phyloP scores from a whole-genome alignment of 2,797 vertebrate species.

The Phrynocephalus guinanensis region DNA sequence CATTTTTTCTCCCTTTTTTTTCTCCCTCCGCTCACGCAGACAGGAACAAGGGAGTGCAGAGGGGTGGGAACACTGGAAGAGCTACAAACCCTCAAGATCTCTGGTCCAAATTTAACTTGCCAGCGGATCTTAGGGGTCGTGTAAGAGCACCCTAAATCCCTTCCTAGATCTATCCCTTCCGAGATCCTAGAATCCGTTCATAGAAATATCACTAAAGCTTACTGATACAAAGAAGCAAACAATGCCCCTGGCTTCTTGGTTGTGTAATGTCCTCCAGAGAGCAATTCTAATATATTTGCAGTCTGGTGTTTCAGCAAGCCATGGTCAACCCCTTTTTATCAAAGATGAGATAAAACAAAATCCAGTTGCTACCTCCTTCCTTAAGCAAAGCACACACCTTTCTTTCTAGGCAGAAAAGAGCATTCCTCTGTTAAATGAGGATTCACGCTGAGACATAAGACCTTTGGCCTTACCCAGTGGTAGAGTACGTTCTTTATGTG shows the following conservation, averaged over 20 bases:
- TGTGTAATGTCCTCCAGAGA: too few relatives aligned
- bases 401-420: background rate
- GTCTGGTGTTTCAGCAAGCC: background rate
- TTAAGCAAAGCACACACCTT: background rate
- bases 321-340: background rate
- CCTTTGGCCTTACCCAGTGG: conserved; percentile 17
- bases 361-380: background rate
- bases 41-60: too few relatives aligned
- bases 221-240: background rate
- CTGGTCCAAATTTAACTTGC: too few relatives aligned
- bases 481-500: background rate
- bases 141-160: background rate
- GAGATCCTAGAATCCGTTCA: background rate
- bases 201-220: background rate
- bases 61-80: too few relatives aligned
- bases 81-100: too few relatives aligned
- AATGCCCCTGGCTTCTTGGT: too few relatives aligned
- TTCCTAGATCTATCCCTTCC: background rate
- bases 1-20: too few relatives aligned
- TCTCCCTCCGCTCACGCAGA: too few relatives aligned
- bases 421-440: conserved; percentile 39
- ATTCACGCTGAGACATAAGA: conserved; percentile 28
- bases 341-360: background rate
- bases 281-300: too few relatives aligned
- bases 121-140: too few relatives aligned